phyloP scores from a whole-genome alignment of 2,888 invertebrate genomes.

The Athrips mouffetella region DNA sequence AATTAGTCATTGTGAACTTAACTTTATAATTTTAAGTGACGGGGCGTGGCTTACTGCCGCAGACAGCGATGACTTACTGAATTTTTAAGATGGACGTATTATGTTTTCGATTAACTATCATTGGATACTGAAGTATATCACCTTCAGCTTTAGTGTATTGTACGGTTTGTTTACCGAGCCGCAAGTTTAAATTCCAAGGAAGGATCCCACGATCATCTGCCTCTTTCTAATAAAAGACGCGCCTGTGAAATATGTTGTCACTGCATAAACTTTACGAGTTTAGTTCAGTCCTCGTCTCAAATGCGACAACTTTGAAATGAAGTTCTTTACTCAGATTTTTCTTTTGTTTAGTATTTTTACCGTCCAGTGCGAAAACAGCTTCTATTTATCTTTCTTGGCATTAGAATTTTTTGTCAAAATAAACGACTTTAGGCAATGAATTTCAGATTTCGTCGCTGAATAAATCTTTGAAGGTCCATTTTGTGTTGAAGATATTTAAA shows the following conservation, averaged over 20 bases:
- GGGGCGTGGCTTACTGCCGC: too few relatives aligned
- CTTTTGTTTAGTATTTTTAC: constrained; percentile 15
- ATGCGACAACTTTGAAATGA: constrained; percentile 54
- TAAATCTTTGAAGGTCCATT: constrained; percentile 1
- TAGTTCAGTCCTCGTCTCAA: constrained; percentile 54
- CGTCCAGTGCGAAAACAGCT: neutral
- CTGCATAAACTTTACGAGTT: constrained; percentile 73
- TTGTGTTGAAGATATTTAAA: neutral
- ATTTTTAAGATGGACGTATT: too few relatives aligned
- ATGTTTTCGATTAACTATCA: too few relatives aligned
- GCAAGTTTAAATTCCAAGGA: constrained; percentile 54
- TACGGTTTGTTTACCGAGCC: neutral
- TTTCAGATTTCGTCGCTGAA: constrained; percentile 2
- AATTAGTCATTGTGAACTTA: too few relatives aligned
- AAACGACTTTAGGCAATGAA: constrained; percentile 4
- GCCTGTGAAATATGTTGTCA: constrained; percentile 73
- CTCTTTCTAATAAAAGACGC: constrained; percentile 67
- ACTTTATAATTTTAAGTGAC: too few relatives aligned
- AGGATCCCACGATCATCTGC: constrained; percentile 57
- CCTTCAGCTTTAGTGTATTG: too few relatives aligned
- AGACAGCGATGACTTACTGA: too few relatives aligned
- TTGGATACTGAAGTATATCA: too few relatives aligned
- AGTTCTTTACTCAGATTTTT: constrained; percentile 37
- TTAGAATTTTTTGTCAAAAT: neutral
- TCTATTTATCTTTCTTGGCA: neutral